phyloP scores from a whole-genome alignment of 1,140 invertebrate species.

The Macrocentrus cingulum region DNA sequence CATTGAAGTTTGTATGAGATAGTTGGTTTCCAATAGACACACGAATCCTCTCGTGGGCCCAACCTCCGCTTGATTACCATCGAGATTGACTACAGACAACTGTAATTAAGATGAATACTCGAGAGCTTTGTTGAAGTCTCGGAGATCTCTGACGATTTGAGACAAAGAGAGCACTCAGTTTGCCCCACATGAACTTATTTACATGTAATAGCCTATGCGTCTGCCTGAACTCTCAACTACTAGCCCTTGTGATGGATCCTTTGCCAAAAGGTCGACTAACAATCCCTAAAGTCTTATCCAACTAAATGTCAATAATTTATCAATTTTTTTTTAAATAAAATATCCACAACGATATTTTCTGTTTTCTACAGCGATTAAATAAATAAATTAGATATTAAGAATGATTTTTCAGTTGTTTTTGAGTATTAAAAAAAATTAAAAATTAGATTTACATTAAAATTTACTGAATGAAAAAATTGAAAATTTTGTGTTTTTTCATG shows the following conservation, averaged over 20 bases:
- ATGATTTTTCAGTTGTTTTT: no score
- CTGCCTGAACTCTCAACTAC: constrained; percentile 38
- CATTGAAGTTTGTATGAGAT: no score
- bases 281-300: no score
- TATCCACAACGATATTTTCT: no score
- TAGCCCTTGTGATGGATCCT: constrained; percentile 8
- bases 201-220: constrained; percentile 52
- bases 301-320: no score
- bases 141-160: constrained; percentile 28
- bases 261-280: neutral
- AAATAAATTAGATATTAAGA: no score
- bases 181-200: constrained; percentile 51
- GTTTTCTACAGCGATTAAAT: no score
- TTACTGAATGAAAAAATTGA: no score
- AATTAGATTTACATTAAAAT: no score
- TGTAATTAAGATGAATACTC: constrained; percentile 56
- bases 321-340: no score
- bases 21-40: constrained; percentile 4
- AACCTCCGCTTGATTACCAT: constrained; percentile 56
- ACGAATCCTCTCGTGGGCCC: constrained; percentile 18
- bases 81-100: constrained; percentile 59
- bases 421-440: no score
- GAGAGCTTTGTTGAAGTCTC: constrained; percentile 52
- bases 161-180: constrained; percentile 32
- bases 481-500: no score